Evolutionary conservation across 2,797 vertebrate genomes (phyloP).

Genomic region (Sparidentex hasta): DNA sequence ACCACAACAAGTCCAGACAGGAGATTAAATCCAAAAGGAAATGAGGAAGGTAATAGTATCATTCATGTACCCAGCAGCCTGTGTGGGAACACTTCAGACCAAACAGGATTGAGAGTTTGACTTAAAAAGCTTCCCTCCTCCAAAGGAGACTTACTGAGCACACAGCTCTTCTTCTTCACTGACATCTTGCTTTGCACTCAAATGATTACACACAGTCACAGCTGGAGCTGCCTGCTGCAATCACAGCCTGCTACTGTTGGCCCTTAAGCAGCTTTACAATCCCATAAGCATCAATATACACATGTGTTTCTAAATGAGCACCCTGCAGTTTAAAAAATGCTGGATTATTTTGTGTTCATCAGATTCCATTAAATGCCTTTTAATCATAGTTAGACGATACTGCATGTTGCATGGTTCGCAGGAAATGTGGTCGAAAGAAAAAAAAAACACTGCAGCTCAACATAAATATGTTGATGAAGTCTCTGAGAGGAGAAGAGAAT

Average conservation of each 20-base stretch:
- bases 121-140: slow-evolving; percentile 28
- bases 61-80: slow-evolving; percentile 20
- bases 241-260: slow-evolving; percentile 16
- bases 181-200: slow-evolving; percentile 23
- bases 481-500: not conserved
- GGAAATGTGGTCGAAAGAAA: too few species aligned
- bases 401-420: not conserved
- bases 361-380: not conserved
- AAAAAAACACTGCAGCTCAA: not conserved
- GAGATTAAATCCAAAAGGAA: slow-evolving; percentile 32
- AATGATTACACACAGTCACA: slow-evolving; percentile 36
- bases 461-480: too few species aligned
- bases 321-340: not conserved
- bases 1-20: slow-evolving; percentile 35
- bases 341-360: not conserved
- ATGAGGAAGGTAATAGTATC: slow-evolving; percentile 19
- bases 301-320: slow-evolving; percentile 5
- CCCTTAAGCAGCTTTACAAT: slow-evolving; percentile 27
- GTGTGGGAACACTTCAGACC: slow-evolving; percentile 17
- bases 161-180: slow-evolving; percentile 16
- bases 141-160: slow-evolving; percentile 28
- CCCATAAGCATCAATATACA: slow-evolving; percentile 23
- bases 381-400: not conserved
- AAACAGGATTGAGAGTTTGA: slow-evolving; percentile 39
- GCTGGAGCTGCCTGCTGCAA: slow-evolving; percentile 45